A percentile compares a stretch with the other conserved stretches of the same genome.
These are phyloP conservation scores for Eudemis profundana DNA, from an alignment of 2,888 invertebrate species.

Conservation along the genomic window DNA sequence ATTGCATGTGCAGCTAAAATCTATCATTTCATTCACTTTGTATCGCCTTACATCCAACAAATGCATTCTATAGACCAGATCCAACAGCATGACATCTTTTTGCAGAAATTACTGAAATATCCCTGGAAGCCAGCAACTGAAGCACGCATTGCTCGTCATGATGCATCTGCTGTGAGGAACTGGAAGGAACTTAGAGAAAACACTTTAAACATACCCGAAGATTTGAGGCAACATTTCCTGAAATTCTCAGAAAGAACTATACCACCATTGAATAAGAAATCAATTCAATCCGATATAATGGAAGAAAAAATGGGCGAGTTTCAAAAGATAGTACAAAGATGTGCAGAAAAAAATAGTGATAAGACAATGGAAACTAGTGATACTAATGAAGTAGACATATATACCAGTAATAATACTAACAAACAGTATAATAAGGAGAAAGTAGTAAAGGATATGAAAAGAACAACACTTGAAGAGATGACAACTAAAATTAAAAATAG, in stretches of 20 bases:
- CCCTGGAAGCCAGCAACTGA: conserved; percentile 87
- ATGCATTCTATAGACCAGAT: too few species aligned
- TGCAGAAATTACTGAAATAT: conserved; percentile 87
- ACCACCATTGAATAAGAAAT: conserved; percentile 69
- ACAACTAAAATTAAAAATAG: conserved; percentile 66
- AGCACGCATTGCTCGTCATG: conserved; percentile 87
- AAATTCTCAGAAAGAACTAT: conserved; percentile 88
- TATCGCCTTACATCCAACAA: too few species aligned
- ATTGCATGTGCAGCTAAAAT: too few species aligned
- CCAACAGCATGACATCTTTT: conserved; percentile 36
- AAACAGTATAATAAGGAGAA: conserved; percentile 44
- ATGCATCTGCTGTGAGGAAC: conserved; percentile 87
- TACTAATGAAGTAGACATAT: conserved; percentile 32
- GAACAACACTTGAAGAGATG: conserved; percentile 72
- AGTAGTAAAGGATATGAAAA: conserved; percentile 55
- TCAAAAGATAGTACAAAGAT: conserved; percentile 76
- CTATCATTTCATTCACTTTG: too few species aligned
- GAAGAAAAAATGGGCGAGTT: conserved; percentile 74
- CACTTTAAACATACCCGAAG: conserved; percentile 75
- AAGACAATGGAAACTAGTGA: conserved; percentile 43
- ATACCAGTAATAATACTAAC: conserved; percentile 19
- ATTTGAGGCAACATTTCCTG: conserved; percentile 85
- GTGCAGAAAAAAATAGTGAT: conserved; percentile 60
- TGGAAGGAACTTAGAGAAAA: conserved; percentile 88
- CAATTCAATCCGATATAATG: conserved; percentile 68